Percentiles rank a stretch among this genome's conserved stretches.
Evolutionary conservation across 2,797 vertebrate species (phyloP).

Genomic region (Hybognathus amarus): DNA sequence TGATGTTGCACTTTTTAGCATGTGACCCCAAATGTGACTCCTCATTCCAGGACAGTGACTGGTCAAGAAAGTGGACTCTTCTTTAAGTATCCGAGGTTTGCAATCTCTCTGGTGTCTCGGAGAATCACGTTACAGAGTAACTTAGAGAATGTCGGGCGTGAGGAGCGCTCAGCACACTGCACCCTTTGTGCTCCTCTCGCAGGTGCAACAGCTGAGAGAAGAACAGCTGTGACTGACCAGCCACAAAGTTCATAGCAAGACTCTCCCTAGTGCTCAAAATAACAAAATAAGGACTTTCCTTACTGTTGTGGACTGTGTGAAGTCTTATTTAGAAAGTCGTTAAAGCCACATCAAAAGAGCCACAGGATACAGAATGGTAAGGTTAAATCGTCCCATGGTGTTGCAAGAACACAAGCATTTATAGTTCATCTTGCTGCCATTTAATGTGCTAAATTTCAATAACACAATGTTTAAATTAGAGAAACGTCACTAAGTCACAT

Average conservation of each 20-base stretch:
- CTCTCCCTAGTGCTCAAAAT: constrained; percentile 40
- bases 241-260: constrained; percentile 39
- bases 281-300: constrained; percentile 46
- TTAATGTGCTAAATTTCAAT: constrained; percentile 7
- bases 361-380: constrained; percentile 34
- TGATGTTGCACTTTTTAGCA: constrained; percentile 47
- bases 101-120: constrained; percentile 34
- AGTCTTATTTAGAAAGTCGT: constrained; percentile 24
- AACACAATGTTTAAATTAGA: constrained; percentile 4
- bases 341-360: constrained; percentile 40
- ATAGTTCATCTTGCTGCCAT: background rate
- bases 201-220: constrained; percentile 77
- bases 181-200: constrained; percentile 73
- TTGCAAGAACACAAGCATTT: background rate
- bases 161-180: constrained; percentile 63
- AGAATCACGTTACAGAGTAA: constrained; percentile 63
- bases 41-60: constrained; percentile 31
- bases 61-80: constrained; percentile 12
- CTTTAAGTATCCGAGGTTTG: constrained; percentile 35
- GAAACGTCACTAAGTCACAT: background rate
- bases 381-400: background rate
- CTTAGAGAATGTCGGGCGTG: constrained; percentile 70
- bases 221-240: constrained; percentile 62
- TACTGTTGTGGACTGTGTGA: constrained; percentile 43
- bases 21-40: constrained; percentile 37